These are phyloP conservation scores for Morus bassanus DNA, from an alignment of 2,797 vertebrate genomes.

Conservation along the genomic window DNA sequence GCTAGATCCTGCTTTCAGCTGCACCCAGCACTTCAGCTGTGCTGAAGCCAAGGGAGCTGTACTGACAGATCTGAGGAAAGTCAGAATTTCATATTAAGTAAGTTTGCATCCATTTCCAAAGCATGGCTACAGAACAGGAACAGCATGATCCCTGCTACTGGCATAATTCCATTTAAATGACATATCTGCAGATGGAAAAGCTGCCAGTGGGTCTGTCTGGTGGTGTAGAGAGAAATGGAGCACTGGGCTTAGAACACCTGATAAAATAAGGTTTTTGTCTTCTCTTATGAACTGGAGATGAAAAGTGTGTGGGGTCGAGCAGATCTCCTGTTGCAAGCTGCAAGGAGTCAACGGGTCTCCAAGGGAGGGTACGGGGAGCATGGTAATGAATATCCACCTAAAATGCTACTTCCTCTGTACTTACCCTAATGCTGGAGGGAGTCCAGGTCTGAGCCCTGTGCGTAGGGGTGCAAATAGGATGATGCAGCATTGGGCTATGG, in stretches of 20 bases:
- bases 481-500: background rate
- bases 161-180: constrained; percentile 46
- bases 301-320: background rate
- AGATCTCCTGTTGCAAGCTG: background rate
- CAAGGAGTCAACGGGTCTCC: rapidly evolving
- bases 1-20: background rate
- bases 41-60: constrained; percentile 25
- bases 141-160: constrained; percentile 5
- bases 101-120: constrained; percentile 22
- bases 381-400: background rate
- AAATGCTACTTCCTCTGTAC: background rate
- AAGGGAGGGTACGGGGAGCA: background rate
- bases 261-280: background rate
- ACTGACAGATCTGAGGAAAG: constrained; percentile 40
- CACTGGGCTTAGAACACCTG: background rate
- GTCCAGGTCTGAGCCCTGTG: background rate
- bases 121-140: constrained; percentile 20
- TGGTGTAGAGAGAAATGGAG: background rate
- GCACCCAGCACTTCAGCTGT: background rate
- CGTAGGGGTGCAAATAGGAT: background rate
- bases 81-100: constrained; percentile 23
- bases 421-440: background rate
- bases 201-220: background rate
- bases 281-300: background rate
- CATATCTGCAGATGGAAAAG: constrained; percentile 12